Percentiles rank a stretch among this genome's conserved stretches.
Evolutionary conservation across 23 tunicate species (phyloP).

Genomic region (Pegea sp.): DNA sequence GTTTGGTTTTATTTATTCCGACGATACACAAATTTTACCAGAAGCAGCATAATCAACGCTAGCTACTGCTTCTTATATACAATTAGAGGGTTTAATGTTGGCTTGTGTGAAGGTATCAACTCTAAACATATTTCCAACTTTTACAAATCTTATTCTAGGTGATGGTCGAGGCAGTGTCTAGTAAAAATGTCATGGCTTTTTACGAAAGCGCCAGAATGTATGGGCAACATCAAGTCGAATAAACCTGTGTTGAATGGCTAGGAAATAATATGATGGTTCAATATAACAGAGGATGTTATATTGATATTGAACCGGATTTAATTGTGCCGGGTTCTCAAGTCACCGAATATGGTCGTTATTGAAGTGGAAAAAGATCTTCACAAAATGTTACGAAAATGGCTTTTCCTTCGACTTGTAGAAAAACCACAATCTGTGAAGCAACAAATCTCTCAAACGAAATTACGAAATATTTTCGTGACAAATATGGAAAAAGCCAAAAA

Average conservation of each 20-base stretch:
- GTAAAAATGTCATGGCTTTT: slow-evolving; percentile 38
- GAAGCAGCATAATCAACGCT: slow-evolving; percentile 46
- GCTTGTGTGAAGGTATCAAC: slow-evolving; percentile 74
- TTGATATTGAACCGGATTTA: slow-evolving; percentile 36
- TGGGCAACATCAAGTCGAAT: slow-evolving; percentile 53
- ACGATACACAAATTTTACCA: slow-evolving; percentile 45
- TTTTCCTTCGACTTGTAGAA: slow-evolving; percentile 22
- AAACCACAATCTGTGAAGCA: too few species aligned
- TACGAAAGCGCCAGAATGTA: slow-evolving; percentile 43
- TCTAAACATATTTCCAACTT: too few species aligned
- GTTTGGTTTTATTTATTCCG: slow-evolving; percentile 74
- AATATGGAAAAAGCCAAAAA: too few species aligned
- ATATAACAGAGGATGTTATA: background rate
- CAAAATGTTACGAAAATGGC: slow-evolving; percentile 74
- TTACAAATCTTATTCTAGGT: slow-evolving; percentile 17
- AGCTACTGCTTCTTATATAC: slow-evolving; percentile 87
- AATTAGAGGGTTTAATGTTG: slow-evolving; percentile 69
- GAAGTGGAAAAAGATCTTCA: slow-evolving; percentile 96
- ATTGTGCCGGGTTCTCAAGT: slow-evolving; percentile 27
- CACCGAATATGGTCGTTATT: slow-evolving; percentile 48
- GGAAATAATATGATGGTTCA: slow-evolving; percentile 69
- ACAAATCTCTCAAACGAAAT: too few species aligned
- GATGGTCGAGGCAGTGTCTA: slow-evolving; percentile 31
- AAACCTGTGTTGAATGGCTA: slow-evolving; percentile 54
- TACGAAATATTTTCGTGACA: too few species aligned